phyloP scores from a whole-genome alignment of 1,140 invertebrate species.

The Zelostemma sp. region DNA sequence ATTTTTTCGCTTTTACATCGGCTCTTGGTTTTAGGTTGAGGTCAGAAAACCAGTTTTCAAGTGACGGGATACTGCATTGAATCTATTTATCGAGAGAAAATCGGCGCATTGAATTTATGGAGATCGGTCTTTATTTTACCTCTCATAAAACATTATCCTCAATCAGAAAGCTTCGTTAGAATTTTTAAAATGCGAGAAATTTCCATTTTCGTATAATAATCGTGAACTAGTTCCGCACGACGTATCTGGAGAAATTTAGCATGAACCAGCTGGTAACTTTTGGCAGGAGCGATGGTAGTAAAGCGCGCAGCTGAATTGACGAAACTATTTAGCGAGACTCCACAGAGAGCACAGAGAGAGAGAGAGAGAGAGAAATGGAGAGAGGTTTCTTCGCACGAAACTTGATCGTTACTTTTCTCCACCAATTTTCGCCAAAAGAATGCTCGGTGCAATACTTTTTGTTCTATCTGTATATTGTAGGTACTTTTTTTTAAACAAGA shows the following conservation, averaged over 20 bases:
- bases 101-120: too few relatives aligned
- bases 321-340: conserved; percentile 26
- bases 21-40: too few relatives aligned
- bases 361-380: too few relatives aligned
- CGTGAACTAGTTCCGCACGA: conserved; percentile 24
- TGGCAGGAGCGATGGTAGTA: conserved; percentile 30
- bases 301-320: conserved; percentile 28
- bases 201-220: conserved; percentile 23
- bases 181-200: neutral
- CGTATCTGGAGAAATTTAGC: conserved; percentile 38
- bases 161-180: too few relatives aligned
- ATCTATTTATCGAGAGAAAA: neutral
- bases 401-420: conserved; percentile 36
- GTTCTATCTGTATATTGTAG: too few relatives aligned
- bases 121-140: too few relatives aligned
- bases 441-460: neutral
- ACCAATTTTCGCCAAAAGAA: conserved; percentile 18
- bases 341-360: conserved; percentile 1
- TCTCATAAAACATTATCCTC: too few relatives aligned
- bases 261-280: conserved; percentile 38
- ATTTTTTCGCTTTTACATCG: neutral
- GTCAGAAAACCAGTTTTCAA: neutral
- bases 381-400: neutral
- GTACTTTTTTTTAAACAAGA: too few relatives aligned
- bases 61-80: neutral